Evolutionary conservation across 2,113 vertebrate species (phyloP).

Genomic region (Pantherophis guttatus): DNA sequence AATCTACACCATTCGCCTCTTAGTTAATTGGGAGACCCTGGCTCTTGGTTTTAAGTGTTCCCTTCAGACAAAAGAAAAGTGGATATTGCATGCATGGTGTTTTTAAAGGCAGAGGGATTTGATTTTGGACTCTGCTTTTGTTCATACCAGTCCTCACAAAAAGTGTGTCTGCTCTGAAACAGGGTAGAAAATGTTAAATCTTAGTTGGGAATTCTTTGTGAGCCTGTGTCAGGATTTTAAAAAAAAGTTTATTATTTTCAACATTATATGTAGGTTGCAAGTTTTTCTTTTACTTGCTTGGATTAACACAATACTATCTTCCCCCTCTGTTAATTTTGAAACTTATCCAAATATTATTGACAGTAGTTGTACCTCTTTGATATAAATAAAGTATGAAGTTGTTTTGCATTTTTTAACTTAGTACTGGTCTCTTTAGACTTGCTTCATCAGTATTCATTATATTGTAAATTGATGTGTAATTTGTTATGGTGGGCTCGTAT

Average conservation of each 20-base stretch:
- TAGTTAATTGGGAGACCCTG: neutral
- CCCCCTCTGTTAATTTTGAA: constrained; percentile 40
- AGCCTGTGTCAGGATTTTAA: neutral
- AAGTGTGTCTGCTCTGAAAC: neutral
- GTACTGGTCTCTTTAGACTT: constrained; percentile 39
- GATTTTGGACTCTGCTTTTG: neutral
- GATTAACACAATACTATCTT: neutral
- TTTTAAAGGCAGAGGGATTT: neutral
- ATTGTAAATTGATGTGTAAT: constrained; percentile 40
- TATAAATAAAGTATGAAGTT: neutral
- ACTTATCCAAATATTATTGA: constrained; percentile 51
- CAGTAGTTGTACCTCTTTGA: constrained; percentile 23
- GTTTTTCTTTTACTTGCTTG: neutral
- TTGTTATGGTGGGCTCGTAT: constrained; percentile 49
- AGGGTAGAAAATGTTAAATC: neutral
- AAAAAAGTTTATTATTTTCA: neutral
- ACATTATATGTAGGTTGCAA: neutral
- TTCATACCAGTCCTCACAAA: neutral
- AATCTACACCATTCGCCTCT: neutral
- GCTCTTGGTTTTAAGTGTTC: neutral
- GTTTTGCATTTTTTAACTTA: constrained; percentile 13
- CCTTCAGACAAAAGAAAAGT: constrained; percentile 21
- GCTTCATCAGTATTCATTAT: constrained; percentile 9
- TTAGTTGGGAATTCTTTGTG: neutral
- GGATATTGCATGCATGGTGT: neutral